Conservation (phyloP, 2,888 invertebrate species). For the Loripinus fragilis region DNA sequence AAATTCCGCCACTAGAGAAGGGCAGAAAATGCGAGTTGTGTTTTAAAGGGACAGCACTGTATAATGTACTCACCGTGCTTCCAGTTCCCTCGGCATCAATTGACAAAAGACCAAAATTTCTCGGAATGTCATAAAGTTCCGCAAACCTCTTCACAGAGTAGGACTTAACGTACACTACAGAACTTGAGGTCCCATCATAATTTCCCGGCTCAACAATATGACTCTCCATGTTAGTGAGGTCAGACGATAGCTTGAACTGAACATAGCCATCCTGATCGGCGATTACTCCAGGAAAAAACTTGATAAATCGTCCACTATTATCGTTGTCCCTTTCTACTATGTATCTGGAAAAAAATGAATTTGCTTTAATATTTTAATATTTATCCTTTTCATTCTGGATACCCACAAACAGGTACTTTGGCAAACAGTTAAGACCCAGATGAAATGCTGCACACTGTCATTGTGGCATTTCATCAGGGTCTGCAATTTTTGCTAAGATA, state of each 20-base stretch:
- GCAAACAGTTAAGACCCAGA: too few species aligned
- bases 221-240: constrained; percentile 68
- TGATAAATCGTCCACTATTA: constrained; percentile 14
- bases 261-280: constrained; percentile 64
- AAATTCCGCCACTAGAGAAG: too few species aligned
- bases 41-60: too few species aligned
- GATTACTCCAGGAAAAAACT: constrained; percentile 66
- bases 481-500: too few species aligned
- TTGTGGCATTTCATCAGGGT: too few species aligned
- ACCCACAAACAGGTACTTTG: too few species aligned
- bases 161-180: constrained; percentile 59
- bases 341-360: constrained; percentile 48
- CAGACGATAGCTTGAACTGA: constrained; percentile 61
- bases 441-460: too few species aligned
- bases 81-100: constrained; percentile 77
- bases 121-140: constrained; percentile 64
- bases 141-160: constrained; percentile 69
- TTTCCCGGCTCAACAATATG: constrained; percentile 55
- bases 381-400: too few species aligned
- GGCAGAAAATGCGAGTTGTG: too few species aligned
- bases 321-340: constrained; percentile 57
- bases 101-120: constrained; percentile 73
- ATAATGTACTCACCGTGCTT: constrained; percentile 68
- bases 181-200: neutral
- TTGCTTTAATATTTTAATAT: too few species aligned